Conservation (phyloP, 2,113 vertebrate genomes). For the Notarius lentiginosus region DNA sequence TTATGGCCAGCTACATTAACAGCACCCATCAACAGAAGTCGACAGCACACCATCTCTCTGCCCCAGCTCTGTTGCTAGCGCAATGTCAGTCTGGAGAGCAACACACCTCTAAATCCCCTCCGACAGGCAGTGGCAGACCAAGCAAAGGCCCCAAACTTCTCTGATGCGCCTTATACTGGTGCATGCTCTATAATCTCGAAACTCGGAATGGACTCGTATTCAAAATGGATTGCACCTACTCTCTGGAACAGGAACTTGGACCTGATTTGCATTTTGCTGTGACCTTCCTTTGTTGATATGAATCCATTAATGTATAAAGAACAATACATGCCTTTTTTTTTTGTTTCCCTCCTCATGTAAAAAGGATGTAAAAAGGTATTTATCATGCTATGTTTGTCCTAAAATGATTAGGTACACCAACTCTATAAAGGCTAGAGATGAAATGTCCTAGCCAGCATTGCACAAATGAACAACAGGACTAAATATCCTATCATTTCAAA, state of each 20-base stretch:
- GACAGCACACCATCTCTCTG: conserved; percentile 86
- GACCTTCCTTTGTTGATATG: neutral
- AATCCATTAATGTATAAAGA: neutral
- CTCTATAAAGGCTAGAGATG: neutral
- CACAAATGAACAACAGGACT: neutral
- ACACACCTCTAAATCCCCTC: conserved; percentile 74
- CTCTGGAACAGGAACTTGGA: neutral
- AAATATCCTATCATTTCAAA: neutral
- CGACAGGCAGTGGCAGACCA: conserved; percentile 76
- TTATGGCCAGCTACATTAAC: conserved; percentile 93
- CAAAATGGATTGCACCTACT: neutral
- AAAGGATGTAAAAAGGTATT: neutral
- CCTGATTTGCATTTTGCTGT: conserved; percentile 16
- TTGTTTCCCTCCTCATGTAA: neutral
- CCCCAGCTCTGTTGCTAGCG: conserved; percentile 80
- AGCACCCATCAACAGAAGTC: conserved; percentile 87
- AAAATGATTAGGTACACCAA: neutral
- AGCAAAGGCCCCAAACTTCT: conserved; percentile 90
- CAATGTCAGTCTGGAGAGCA: conserved; percentile 75
- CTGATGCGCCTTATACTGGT: conserved; percentile 66
- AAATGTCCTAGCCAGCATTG: neutral
- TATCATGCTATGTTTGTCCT: neutral
- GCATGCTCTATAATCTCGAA: neutral
- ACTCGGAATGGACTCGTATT: neutral
- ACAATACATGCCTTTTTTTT: neutral